Base-by-base conservation (phyloP, 2,888 invertebrate species). In the Idaea biselata region DNA sequence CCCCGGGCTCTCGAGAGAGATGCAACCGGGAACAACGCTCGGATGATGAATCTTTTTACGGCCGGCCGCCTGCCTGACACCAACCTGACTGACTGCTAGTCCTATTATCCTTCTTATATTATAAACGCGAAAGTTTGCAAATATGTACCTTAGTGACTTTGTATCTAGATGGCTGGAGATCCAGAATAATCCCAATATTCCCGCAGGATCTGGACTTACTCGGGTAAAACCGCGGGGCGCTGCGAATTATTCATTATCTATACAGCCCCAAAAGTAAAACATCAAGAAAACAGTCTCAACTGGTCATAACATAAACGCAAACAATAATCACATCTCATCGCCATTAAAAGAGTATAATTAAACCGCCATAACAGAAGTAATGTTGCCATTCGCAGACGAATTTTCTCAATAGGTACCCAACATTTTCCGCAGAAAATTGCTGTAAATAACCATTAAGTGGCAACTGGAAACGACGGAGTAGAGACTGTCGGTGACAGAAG, bases 371-470 rank as follows among this genome's bases (percentile, higher is more conserved):
- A 57, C 57, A 61, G 25, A 16, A 44, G 58, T 44, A 58, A 31
- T 57, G 44, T 60, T 44, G 55, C 60, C 7, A 58, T 60, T 33
- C 53, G 18, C 54, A 63, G 60, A 58, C 61, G 31, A 59, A 64
- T 61, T 66, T 64, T 55, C 63, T 57, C 57, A 63, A 65, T 64
- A 61, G 62, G 61, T 64, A 55, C 11, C 54, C 18, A 32, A 32
- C 68, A 67, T 75, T 78, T 75, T 71, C 67, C 63, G 62, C 71
- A 71, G 75, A 72, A 81, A 83, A 83, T 80, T 79, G 78, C 75
- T 67, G 79, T 80, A 82, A 82, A 81, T 78, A 78, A 74, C 81
- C 79, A 77, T 78, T 80, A 79, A 83, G 78, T 80, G 77, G 77
- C 70, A 73, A 73, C 73, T 73, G 73, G 64, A 67, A 66, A 57